These are phyloP conservation scores for Mystacornis crossleyi DNA, from an alignment of 2,113 vertebrate genomes.

Conservation along the genomic window DNA sequence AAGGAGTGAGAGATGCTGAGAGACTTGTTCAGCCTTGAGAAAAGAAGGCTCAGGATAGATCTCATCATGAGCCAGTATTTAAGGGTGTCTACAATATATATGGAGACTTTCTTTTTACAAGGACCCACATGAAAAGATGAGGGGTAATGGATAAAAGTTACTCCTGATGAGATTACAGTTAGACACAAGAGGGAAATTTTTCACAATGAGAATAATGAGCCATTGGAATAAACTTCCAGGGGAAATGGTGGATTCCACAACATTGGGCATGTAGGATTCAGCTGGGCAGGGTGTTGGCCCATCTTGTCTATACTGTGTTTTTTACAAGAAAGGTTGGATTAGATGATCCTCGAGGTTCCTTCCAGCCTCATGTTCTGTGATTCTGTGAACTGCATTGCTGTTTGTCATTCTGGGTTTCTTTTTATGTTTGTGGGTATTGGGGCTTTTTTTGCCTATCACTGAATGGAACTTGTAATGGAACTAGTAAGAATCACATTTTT, in stretches of 20 bases:
- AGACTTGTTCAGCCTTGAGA: neutral
- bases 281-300: neutral
- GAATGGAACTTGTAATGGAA: neutral
- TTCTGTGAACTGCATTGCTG: neutral
- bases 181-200: neutral
- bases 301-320: neutral
- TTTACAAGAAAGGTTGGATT: neutral
- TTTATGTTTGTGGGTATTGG: neutral
- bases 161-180: neutral
- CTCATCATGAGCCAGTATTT: neutral
- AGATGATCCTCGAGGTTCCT: neutral
- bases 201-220: neutral
- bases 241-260: neutral
- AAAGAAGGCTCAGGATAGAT: neutral
- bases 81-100: neutral
- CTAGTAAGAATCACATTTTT: neutral
- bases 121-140: neutral
- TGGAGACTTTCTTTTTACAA: neutral
- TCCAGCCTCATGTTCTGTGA: neutral
- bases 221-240: neutral
- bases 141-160: neutral
- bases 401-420: neutral
- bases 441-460: rapidly evolving
- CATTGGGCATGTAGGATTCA: neutral
- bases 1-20: neutral